These are phyloP conservation scores for Hypena proboscidalis DNA, from an alignment of 2,888 invertebrate species.

Conservation along the genomic window DNA sequence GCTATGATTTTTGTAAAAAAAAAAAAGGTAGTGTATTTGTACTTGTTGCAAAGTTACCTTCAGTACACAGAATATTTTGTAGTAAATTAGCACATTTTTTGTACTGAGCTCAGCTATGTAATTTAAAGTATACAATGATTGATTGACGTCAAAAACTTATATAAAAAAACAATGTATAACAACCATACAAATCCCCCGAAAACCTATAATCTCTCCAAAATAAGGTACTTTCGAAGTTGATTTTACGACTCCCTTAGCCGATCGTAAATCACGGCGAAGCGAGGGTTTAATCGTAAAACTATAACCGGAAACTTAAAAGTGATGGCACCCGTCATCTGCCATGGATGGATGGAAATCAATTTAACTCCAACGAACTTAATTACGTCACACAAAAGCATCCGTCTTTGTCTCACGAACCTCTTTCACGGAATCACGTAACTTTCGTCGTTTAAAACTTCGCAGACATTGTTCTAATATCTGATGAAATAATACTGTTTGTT, in stretches of 20 bases:
- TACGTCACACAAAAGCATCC: slow-evolving; percentile 48
- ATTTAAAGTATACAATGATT: no score
- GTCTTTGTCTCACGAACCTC: slow-evolving; percentile 42
- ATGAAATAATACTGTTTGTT: slow-evolving; percentile 26
- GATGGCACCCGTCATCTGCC: slow-evolving; percentile 42
- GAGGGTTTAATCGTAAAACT: slow-evolving; percentile 39
- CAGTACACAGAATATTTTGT: no score
- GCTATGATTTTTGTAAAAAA: no score
- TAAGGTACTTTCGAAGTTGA: slow-evolving; percentile 3
- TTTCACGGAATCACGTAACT: slow-evolving; percentile 47
- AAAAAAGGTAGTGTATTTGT: no score
- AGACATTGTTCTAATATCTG: slow-evolving; percentile 39
- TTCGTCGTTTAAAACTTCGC: slow-evolving; percentile 29
- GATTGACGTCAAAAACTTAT: no score
- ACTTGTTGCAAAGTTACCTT: no score
- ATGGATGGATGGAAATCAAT: slow-evolving; percentile 52
- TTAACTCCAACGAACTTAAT: slow-evolving; percentile 53
- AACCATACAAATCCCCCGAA: no score
- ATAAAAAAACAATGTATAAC: no score
- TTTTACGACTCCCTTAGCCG: slow-evolving; percentile 34
- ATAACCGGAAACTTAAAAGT: slow-evolving; percentile 34
- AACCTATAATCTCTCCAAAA: slow-evolving; percentile 1
- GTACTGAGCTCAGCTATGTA: no score
- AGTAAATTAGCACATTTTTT: no score
- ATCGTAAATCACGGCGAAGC: slow-evolving; percentile 23